Percentiles rank a stretch among this genome's conserved stretches.
phyloP scores from a whole-genome alignment of 2,888 invertebrate species.

The Eulithis testata region DNA sequence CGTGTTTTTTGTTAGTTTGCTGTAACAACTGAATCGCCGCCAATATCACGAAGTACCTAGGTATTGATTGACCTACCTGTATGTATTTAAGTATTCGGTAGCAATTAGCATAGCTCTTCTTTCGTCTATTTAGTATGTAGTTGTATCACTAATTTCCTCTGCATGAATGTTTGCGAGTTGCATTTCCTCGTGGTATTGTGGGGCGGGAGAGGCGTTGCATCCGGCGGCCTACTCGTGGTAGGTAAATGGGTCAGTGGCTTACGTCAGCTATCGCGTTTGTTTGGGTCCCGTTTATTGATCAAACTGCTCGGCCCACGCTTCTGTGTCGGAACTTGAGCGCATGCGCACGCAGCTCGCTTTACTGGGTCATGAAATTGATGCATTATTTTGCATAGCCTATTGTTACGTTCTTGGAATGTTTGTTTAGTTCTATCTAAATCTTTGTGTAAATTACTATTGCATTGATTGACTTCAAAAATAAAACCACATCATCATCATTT shows the following conservation, averaged over 20 bases:
- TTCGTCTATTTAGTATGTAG: neutral
- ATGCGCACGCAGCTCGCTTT: slow-evolving; percentile 70
- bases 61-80: too few relatives aligned
- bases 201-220: slow-evolving; percentile 33
- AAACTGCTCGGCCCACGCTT: slow-evolving; percentile 39
- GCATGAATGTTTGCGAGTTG: slow-evolving; percentile 29
- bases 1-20: too few relatives aligned
- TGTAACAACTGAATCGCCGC: too few relatives aligned
- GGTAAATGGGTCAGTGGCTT: slow-evolving; percentile 78
- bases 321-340: slow-evolving; percentile 58
- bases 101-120: too few relatives aligned
- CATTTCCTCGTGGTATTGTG: slow-evolving; percentile 24
- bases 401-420: slow-evolving; percentile 27
- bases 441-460: too few relatives aligned
- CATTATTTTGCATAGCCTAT: slow-evolving; percentile 45
- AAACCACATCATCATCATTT: too few relatives aligned
- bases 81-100: too few relatives aligned
- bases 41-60: too few relatives aligned
- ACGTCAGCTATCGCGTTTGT: slow-evolving; percentile 69
- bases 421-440: slow-evolving; percentile 2
- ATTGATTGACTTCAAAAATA: too few relatives aligned
- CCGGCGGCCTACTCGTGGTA: slow-evolving; percentile 50
- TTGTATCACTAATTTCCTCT: slow-evolving; percentile 15
- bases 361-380: slow-evolving; percentile 49
- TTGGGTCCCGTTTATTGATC: slow-evolving; percentile 81